Base-by-base conservation (phyloP, 2,797 vertebrate species). In the Xenopus petersii region DNA sequence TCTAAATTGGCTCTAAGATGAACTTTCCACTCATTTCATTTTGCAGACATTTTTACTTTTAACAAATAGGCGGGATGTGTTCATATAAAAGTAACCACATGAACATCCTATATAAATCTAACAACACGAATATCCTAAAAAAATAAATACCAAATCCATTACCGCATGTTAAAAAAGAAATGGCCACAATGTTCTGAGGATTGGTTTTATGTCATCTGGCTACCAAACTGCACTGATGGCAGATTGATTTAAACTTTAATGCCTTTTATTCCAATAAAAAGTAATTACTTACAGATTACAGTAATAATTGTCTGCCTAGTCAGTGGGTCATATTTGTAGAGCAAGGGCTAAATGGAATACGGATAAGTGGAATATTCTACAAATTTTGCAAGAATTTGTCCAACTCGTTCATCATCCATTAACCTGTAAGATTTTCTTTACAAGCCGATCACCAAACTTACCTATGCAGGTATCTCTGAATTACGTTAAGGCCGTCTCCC, bases 121-220 rank as follows among this genome's bases (percentile, higher is more conserved):
- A 42, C 36, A 3, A 7, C 36, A 42, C 5, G 36, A 73, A 73
- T 49, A 73, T 51, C 64, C 64, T 56, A 71, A 47, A 66, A 63
- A 71, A 66, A 67, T 42, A 56, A 66, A 67, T 42, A 56, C 60
- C 60, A 77, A 72, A 71, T 61, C 26, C 33, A 47, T 68, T 68
- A 73, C 48, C 59, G 68, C 70, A 69, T 73, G 59, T 71, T 54
- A 72, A 69, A 63, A 33, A 56, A 55, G 54, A 67, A 67, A 61
- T 66, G 54, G 66, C 15, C 49, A 55, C 48, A 56, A 66, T 72
- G 33, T 48, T 58, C 48, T 12, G 8, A 58, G 72, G 64, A 67
- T 56, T 70, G 55, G 64, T 72, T 72, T 71, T 77, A 77, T 72
- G 70, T 77, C 56, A 36, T 46, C 55, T 77, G 70, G 75, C 64